phyloP scores from a whole-genome alignment of 1,140 invertebrate species.

The Leguminivora glycinivorella region DNA sequence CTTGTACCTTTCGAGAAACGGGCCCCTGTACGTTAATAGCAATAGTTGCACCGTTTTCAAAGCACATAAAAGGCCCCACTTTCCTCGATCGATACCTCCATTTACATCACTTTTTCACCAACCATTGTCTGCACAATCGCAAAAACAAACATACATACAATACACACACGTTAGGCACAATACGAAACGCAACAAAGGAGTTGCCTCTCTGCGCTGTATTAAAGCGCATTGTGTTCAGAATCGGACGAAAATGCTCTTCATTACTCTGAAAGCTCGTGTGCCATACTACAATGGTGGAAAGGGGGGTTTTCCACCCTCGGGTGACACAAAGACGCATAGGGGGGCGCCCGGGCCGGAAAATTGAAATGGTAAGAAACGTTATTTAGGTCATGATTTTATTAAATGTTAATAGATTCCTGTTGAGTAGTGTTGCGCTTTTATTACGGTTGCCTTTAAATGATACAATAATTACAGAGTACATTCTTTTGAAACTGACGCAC shows the following conservation, averaged over 20 bases:
- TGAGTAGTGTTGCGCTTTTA: neutral
- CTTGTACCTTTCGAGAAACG: no score
- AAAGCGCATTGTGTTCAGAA: slow-evolving; percentile 72
- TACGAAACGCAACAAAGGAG: slow-evolving; percentile 64
- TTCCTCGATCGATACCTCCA: slow-evolving; percentile 8
- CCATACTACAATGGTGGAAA: slow-evolving; percentile 63
- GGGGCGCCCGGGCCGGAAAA: slow-evolving; percentile 65
- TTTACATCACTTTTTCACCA: slow-evolving; percentile 3
- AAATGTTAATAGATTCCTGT: slow-evolving; percentile 67
- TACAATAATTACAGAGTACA: no score
- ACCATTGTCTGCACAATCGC: slow-evolving; percentile 1
- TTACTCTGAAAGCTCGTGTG: slow-evolving; percentile 77
- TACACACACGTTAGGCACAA: slow-evolving; percentile 60
- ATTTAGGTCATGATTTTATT: slow-evolving; percentile 78
- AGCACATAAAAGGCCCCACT: slow-evolving; percentile 1
- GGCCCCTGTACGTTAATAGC: neutral
- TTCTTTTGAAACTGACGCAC: no score
- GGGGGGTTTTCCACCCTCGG: slow-evolving; percentile 28
- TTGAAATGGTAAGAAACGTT: slow-evolving; percentile 75
- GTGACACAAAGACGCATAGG: slow-evolving; percentile 61
- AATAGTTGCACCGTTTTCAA: neutral
- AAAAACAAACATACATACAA: slow-evolving; percentile 29
- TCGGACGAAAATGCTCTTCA: slow-evolving; percentile 78
- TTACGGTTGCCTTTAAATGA: neutral
- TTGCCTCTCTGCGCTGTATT: slow-evolving; percentile 73